Percentiles rank a stretch among this genome's conserved stretches.
phyloP scores from a whole-genome alignment of 1,140 invertebrate species.

The Bradysia coprophila region DNA sequence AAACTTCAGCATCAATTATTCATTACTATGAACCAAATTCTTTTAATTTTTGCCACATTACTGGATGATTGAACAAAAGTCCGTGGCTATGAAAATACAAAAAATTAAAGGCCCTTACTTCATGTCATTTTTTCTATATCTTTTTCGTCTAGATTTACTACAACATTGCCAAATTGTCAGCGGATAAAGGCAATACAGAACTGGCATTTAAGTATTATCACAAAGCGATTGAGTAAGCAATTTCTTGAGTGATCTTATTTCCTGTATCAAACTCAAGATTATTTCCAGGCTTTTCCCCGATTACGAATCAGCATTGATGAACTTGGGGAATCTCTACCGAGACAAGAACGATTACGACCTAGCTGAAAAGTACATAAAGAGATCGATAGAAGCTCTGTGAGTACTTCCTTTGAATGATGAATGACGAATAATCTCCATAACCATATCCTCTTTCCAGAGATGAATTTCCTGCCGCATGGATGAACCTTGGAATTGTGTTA shows the following conservation, averaged over 20 bases:
- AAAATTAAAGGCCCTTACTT: too few relatives aligned
- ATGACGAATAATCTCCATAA: too few relatives aligned
- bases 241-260: background rate
- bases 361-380: slow-evolving; percentile 56
- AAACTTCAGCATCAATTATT: too few relatives aligned
- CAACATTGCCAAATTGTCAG: slow-evolving; percentile 77
- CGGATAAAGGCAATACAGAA: slow-evolving; percentile 46
- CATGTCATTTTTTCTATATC: background rate
- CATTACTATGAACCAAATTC: too few relatives aligned
- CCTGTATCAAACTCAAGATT: too few relatives aligned
- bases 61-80: too few relatives aligned
- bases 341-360: slow-evolving; percentile 49
- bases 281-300: slow-evolving; percentile 57
- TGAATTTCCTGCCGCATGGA: slow-evolving; percentile 90
- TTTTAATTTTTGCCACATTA: too few relatives aligned
- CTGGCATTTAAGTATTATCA: slow-evolving; percentile 61
- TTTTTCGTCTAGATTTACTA: slow-evolving; percentile 41
- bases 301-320: slow-evolving; percentile 96
- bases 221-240: slow-evolving; percentile 46
- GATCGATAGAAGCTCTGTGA: slow-evolving; percentile 57
- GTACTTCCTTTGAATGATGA: slow-evolving; percentile 6
- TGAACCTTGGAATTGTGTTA: slow-evolving; percentile 90
- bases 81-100: too few relatives aligned
- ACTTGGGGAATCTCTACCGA: slow-evolving; percentile 83
- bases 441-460: too few relatives aligned